Conservation (phyloP, 2,797 vertebrate species). For the Phyllotis vaccarum region DNA sequence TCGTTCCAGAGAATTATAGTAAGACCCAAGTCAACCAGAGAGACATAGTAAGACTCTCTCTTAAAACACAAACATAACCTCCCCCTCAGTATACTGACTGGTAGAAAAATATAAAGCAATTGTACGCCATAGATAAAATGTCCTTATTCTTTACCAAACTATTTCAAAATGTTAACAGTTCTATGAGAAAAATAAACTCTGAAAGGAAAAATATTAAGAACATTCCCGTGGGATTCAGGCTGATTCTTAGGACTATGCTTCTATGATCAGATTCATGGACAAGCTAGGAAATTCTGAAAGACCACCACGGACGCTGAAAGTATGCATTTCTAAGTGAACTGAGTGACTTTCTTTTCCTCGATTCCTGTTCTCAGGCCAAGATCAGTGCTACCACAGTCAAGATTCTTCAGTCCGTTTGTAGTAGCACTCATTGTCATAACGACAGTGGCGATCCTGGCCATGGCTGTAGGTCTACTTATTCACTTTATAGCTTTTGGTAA, state of each 20-base stretch:
- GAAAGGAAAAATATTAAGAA: background rate
- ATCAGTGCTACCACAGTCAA: slow-evolving; percentile 38
- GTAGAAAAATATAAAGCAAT: background rate
- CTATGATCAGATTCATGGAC: background rate
- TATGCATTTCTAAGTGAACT: background rate
- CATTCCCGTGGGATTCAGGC: background rate
- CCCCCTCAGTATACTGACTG: background rate
- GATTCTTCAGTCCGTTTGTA: slow-evolving; percentile 84
- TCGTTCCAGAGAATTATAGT: too few species aligned
- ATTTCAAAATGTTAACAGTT: background rate
- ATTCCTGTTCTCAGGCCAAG: slow-evolving; percentile 69
- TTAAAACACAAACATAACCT: background rate
- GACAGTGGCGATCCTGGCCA: slow-evolving; percentile 77
- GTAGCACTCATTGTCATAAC: slow-evolving; percentile 80
- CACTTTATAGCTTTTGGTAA: slow-evolving; percentile 87
- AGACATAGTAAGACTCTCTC: background rate
- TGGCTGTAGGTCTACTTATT: slow-evolving; percentile 84
- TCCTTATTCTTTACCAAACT: background rate
- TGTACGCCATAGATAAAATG: background rate
- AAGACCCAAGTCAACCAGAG: background rate
- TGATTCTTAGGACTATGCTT: background rate
- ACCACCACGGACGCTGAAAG: background rate
- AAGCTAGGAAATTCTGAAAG: background rate
- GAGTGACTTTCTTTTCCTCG: background rate
- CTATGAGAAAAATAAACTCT: background rate